Evolutionary conservation across 1,140 invertebrate genomes (phyloP), one percentile per base, ranked within the genome.

Genomic region (Phymorhynchus buccinoides): DNA sequence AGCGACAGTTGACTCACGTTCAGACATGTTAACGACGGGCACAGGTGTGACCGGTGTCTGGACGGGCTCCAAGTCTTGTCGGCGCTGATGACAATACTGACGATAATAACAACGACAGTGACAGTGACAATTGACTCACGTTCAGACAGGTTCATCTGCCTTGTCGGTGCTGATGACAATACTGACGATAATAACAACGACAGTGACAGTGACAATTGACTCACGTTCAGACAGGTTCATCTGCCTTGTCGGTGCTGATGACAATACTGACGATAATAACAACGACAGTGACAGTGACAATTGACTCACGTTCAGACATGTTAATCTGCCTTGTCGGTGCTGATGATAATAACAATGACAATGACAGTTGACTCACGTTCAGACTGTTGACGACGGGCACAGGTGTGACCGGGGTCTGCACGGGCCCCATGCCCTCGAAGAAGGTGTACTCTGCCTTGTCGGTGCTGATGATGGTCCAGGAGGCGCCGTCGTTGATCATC

Each of bases 91-190:
- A n/a, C n/a, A n/a, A n/a, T n/a, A n/a, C n/a, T n/a, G n/a, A n/a
- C n/a, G n/a, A n/a, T n/a, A n/a, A n/a, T n/a, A n/a, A n/a, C n/a
- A n/a, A n/a, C n/a, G n/a, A n/a, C n/a, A n/a, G n/a, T n/a, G n/a
- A n/a, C n/a, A n/a, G n/a, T n/a, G n/a, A n/a, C n/a, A n/a, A 18
- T 9, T 52, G 71, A 90, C 93, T 93, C 91, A 96, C 95, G 93
- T 98, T 98, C 48, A 99, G 93, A 85, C 97, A n/a, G 98, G 90
- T 97, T 97, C 1, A 99, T 99, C 99, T 0, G 98, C 99, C 93
- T 99, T 99, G 93, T 99, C 98, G 2, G 99, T 99, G 56, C 98
- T 99, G 89, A 99, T 99, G 91, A 99, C 99, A n/a, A n/a, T n/a
- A n/a, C n/a, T n/a, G n/a, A n/a, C n/a, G n/a, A n/a, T n/a, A n/a